Base-by-base conservation (phyloP, 2,888 invertebrate genomes). In the Coleophora flavipennella region DNA sequence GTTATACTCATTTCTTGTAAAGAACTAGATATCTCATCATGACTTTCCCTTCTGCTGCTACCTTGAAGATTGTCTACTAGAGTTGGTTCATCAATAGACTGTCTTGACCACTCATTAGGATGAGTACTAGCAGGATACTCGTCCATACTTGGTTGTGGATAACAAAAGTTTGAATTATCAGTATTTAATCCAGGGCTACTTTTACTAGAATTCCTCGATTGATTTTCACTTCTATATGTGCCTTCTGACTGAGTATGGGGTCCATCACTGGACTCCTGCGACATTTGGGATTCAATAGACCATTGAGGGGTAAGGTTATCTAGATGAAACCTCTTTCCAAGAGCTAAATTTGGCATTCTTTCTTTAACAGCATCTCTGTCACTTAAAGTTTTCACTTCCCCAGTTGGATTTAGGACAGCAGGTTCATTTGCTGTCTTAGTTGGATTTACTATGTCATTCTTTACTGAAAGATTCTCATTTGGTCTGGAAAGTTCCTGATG, bases 211-310 rank as follows among this genome's bases (percentile, higher is more conserved):
- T 84, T 81, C 47, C 87, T 75, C 2, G 88, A 88, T 44, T 86
- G 85, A 57, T 86, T 86, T 50, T 86, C 86, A 72, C 88, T 88
- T 58, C 81, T 68, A 48, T 87, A 87, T 34, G 88, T 88, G 40
- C 87, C 87, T 56, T 89, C 89, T 8, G 88, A 88, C 9, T 87
- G 87, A 36, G 87, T 88, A 31, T 86, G 73, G 13, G 86, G 75
- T 27, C 88, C 87, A 53, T 89, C 89, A 45, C 89, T 89, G 2
- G 89, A 89, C 52, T 89, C 89, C 59, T 89, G 88, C 8, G 89
- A 89, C 69, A 88, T 85, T 61, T 89, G 89, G 28, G 89, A 89
- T 59, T 90, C 90, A 39, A 87, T 87, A 4, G 89, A 89, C 89
- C 89, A 89, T 51, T 89, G 89, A 2, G 89, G 88, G 13, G 89